Percentiles rank a stretch among this genome's conserved stretches.
Conservation (phyloP, 30 jellyfish, hydroid and myxozoan genomes). For the Aurelia sp. region DNA sequence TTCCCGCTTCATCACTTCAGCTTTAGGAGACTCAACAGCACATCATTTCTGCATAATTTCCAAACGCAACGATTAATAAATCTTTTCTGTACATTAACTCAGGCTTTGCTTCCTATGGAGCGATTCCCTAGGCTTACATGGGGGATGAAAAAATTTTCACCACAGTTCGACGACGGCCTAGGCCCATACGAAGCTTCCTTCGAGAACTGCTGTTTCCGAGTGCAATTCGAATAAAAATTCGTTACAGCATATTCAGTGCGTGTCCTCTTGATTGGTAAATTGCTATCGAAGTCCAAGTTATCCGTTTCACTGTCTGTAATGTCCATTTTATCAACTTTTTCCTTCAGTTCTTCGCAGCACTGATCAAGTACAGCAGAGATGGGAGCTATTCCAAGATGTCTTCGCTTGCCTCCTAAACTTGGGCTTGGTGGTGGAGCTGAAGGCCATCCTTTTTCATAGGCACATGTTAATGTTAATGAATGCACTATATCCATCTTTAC, state of each 20-base stretch:
- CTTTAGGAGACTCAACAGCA: too few species aligned
- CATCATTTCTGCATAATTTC: too few species aligned
- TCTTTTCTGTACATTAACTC: background rate
- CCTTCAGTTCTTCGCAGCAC: slow-evolving; percentile 80
- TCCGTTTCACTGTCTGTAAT: slow-evolving; percentile 26
- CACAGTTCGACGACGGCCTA: slow-evolving; percentile 54
- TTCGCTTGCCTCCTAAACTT: slow-evolving; percentile 79
- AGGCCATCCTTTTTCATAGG: slow-evolving; percentile 68
- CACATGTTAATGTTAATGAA: background rate
- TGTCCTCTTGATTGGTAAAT: slow-evolving; percentile 63
- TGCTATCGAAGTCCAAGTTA: slow-evolving; percentile 4
- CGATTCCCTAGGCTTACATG: slow-evolving; percentile 16
- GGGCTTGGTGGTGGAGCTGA: slow-evolving; percentile 93
- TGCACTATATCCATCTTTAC: slow-evolving; percentile 19
- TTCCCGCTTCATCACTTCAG: too few species aligned
- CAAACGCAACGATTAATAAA: too few species aligned
- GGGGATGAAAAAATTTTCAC: slow-evolving; percentile 11
- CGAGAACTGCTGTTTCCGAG: slow-evolving; percentile 13
- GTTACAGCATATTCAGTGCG: slow-evolving; percentile 48
- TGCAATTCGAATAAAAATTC: slow-evolving; percentile 20
- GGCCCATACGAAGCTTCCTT: slow-evolving; percentile 53
- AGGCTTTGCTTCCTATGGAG: slow-evolving; percentile 63
- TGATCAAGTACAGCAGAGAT: slow-evolving; percentile 60
- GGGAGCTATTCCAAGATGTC: slow-evolving; percentile 45
- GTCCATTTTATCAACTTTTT: slow-evolving; percentile 65